A percentile compares a stretch with the other conserved stretches of the same genome.
Conservation (phyloP, 2,888 invertebrate genomes). For the Lithophane socia region DNA sequence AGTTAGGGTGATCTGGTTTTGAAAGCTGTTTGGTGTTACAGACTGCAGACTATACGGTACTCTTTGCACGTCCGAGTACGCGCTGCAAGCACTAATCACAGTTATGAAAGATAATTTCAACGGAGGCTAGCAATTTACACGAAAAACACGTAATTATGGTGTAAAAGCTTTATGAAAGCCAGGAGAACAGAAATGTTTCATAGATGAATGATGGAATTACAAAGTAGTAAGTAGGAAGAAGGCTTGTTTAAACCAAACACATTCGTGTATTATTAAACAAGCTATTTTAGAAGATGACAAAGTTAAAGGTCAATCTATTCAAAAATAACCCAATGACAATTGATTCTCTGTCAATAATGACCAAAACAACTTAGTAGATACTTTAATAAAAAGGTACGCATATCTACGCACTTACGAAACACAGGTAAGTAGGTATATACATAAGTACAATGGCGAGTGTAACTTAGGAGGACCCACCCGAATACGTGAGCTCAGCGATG, state of each 20-base stretch:
- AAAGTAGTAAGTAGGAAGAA: neutral
- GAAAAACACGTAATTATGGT: conserved; percentile 57
- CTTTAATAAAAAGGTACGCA: conserved; percentile 35
- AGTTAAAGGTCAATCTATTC: conserved; percentile 48
- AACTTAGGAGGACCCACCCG: conserved; percentile 73
- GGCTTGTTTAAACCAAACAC: neutral
- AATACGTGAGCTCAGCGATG: conserved; percentile 81
- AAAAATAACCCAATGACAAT: conserved; percentile 41
- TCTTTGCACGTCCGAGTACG: conserved; percentile 51
- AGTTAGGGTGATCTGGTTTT: conserved; percentile 59
- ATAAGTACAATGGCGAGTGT: conserved; percentile 59
- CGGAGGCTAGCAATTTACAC: conserved; percentile 60
- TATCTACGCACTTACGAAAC: conserved; percentile 76
- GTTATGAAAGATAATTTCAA: conserved; percentile 61
- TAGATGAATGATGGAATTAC: conserved; percentile 30
- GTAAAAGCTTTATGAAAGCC: conserved; percentile 55
- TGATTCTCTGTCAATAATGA: conserved; percentile 38
- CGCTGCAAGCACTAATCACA: conserved; percentile 59
- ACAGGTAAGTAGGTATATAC: conserved; percentile 48
- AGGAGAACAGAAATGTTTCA: conserved; percentile 29
- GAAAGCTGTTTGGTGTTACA: conserved; percentile 55
- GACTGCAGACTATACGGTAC: conserved; percentile 48
- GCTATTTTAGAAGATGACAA: conserved; percentile 60
- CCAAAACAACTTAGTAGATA: conserved; percentile 30
- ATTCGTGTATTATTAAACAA: conserved; percentile 10